Conservation (phyloP, 2,113 vertebrate genomes). For the Micromys minutus region DNA sequence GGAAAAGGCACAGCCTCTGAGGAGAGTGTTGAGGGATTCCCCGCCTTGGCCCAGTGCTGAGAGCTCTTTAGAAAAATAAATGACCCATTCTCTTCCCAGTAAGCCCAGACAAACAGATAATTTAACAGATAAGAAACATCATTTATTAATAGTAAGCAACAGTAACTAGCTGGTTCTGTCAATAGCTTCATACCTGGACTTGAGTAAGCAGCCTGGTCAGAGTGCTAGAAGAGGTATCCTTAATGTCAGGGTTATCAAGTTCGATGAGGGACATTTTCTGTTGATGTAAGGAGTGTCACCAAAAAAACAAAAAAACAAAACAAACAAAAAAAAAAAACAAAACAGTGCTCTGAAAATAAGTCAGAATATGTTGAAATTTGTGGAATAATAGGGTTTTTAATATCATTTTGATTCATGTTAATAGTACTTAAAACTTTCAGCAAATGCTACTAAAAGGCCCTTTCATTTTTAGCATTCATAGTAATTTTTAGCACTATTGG, state of each 20-base stretch:
- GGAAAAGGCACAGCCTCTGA: not conserved
- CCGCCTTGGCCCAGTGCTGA: not conserved
- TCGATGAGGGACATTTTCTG: not conserved
- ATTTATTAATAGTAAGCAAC: conserved; percentile 5
- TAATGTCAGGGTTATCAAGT: not conserved
- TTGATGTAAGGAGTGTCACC: not conserved
- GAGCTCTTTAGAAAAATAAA: conserved; percentile 17
- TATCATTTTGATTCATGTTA: conserved; percentile 42
- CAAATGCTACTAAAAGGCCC: conserved; percentile 21
- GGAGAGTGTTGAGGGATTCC: not conserved
- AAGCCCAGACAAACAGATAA: not conserved
- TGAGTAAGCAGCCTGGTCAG: conserved; percentile 2
- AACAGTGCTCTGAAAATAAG: conserved; percentile 18
- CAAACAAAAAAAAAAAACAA: too few species aligned
- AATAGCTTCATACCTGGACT: not conserved
- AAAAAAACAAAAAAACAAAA: too few species aligned
- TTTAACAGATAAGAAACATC: not conserved
- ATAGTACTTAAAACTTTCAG: conserved; percentile 38
- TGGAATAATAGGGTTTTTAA: conserved; percentile 43
- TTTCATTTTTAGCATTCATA: conserved; percentile 47
- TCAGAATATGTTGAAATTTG: conserved; percentile 26
- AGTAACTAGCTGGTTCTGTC: conserved; percentile 27
- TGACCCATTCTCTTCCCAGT: not conserved
- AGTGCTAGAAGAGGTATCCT: not conserved
- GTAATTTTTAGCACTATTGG: conserved; percentile 28